A percentile compares a stretch with the other conserved stretches of the same genome.
Evolutionary conservation across 2,888 invertebrate species (phyloP).

Genomic region (Oxytorus armatus): DNA sequence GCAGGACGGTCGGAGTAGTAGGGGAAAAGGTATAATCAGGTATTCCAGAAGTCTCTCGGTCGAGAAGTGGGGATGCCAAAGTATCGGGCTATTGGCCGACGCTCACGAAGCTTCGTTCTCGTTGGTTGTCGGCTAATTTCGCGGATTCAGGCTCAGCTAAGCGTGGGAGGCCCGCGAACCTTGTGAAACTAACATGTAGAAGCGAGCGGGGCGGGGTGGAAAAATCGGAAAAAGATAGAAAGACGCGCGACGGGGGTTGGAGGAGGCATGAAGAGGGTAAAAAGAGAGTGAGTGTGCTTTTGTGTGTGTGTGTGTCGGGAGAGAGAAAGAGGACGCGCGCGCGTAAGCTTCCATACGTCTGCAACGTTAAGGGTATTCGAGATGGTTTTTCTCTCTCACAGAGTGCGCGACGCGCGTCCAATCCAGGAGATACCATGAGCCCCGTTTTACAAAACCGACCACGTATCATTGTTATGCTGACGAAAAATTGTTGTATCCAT

Average conservation of each 20-base stretch:
- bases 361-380: slow-evolving; percentile 24
- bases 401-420: slow-evolving; percentile 68
- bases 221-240: slow-evolving; percentile 36
- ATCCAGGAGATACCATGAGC: slow-evolving; percentile 75
- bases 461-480: slow-evolving; percentile 79
- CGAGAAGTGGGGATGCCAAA: slow-evolving; percentile 60
- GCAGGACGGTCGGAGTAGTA: background rate
- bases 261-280: slow-evolving; percentile 6
- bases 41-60: slow-evolving; percentile 20
- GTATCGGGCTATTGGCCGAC: slow-evolving; percentile 60
- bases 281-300: slow-evolving; percentile 29
- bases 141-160: slow-evolving; percentile 61
- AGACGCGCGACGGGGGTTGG: background rate
- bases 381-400: slow-evolving; percentile 63
- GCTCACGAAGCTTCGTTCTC: slow-evolving; percentile 32
- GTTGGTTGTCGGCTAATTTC: slow-evolving; percentile 56
- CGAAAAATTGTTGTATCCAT: slow-evolving; percentile 72
- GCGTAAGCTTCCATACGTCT: slow-evolving; percentile 51
- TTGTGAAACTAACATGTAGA: slow-evolving; percentile 46
- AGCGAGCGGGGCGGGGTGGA: slow-evolving; percentile 49
- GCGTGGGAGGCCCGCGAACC: slow-evolving; percentile 63
- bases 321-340: slow-evolving; percentile 36
- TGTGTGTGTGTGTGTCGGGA: too few relatives aligned
- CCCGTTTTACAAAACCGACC: slow-evolving; percentile 76
- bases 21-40: slow-evolving; percentile 23